A percentile compares a stretch with the other conserved stretches of the same genome.
These are phyloP conservation scores for Endotricha flammealis DNA, from an alignment of 2,888 invertebrate species.

Conservation along the genomic window DNA sequence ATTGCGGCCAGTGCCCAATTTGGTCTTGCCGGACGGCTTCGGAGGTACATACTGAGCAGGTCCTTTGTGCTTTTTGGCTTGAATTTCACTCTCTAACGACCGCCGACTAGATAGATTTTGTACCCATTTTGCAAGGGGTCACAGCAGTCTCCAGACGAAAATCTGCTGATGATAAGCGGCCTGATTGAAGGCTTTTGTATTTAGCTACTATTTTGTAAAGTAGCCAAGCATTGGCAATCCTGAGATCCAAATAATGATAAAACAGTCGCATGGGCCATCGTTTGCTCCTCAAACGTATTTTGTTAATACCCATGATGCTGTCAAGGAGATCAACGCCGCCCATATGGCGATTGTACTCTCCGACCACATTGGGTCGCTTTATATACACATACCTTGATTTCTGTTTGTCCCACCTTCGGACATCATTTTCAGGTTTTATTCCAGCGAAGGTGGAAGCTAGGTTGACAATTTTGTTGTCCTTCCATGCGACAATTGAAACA, in stretches of 20 bases:
- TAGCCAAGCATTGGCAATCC: background rate
- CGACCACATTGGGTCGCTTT: too few species aligned
- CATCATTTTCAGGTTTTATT: too few species aligned
- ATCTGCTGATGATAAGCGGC: slow-evolving; percentile 11
- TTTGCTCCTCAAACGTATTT: too few species aligned
- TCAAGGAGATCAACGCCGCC: too few species aligned
- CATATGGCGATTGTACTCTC: too few species aligned
- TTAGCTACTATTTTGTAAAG: too few species aligned
- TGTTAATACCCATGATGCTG: background rate
- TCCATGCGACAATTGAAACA: too few species aligned
- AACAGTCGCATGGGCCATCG: background rate
- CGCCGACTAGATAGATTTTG: slow-evolving; percentile 14
- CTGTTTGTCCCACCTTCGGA: too few species aligned
- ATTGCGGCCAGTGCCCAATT: slow-evolving; percentile 23
- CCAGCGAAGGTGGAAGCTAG: too few species aligned
- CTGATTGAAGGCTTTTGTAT: too few species aligned
- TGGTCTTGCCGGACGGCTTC: slow-evolving; percentile 18
- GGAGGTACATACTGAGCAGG: slow-evolving; percentile 27
- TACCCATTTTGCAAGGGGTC: slow-evolving; percentile 17
- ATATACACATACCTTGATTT: too few species aligned
- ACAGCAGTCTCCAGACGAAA: slow-evolving; percentile 13
- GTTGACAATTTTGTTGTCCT: too few species aligned
- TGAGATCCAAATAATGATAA: background rate
- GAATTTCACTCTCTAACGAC: slow-evolving; percentile 15
- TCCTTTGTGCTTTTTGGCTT: slow-evolving; percentile 20